Base-by-base conservation (phyloP, 2,888 invertebrate genomes). In the Drosophila ochracea region DNA sequence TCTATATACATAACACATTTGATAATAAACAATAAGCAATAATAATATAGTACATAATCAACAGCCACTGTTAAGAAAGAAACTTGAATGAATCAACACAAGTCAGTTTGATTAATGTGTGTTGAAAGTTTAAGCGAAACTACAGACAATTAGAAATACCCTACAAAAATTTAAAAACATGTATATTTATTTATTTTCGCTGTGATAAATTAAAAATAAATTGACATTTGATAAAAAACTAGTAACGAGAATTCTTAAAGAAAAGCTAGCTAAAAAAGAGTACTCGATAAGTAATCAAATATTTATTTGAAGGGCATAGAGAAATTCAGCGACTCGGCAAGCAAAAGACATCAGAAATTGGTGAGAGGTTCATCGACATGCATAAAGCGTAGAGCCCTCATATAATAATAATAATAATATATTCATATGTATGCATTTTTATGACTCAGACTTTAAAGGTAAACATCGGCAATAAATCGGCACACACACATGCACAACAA, bases 291-390 rank as follows among this genome's bases (percentile, higher is more conserved):
- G 11, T 6, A n/a, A 30, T 19, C 3, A 19, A 19, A 1, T n/a
- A 3, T 1, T n/a, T 2, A n/a, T 30, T 31, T 33, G 28, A 39
- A 43, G 61, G 19, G 71, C 62, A 58, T 65, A 10, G 21, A 33
- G 11, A 55, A 43, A 25, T 55, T 21, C 21, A 33, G 31, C 25
- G 43, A 53, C 21, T 59, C 68, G 62, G 43, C 21, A 37, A 55
- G 52, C 28, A 50, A 64, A 59, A 49, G 35, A 43, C 25, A 41
- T 37, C 33, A 41, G 57, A 50, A 50, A 33, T 33, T 55, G 35
- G 54, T 37, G 57, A 61, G 71, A 31, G 70, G 86, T 85, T 85
- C 78, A 85, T 85, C 75, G 80, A 80, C 86, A 85, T 85, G 72
- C 89, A 82, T 25, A 64, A 58, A 33, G 78, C 80, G 85, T 89